Conservation (phyloP, 2,888 invertebrate genomes). For the Molorchus minor region DNA sequence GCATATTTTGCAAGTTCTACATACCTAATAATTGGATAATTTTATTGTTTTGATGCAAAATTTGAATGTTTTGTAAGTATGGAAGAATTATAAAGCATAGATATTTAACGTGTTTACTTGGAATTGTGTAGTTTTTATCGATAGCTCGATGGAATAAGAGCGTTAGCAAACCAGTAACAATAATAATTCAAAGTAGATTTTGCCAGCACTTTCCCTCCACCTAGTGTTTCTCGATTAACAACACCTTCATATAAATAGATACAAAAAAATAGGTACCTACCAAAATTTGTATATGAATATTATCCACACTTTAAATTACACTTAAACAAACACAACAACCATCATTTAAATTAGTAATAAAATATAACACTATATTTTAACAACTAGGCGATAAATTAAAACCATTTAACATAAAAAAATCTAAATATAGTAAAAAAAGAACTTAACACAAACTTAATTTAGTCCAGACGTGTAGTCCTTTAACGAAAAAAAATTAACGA, state of each 20-base stretch:
- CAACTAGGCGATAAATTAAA: slow-evolving; percentile 26
- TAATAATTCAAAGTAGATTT: slow-evolving; percentile 20
- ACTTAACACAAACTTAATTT: slow-evolving; percentile 45
- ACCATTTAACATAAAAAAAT: slow-evolving; percentile 32
- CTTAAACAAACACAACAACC: slow-evolving; percentile 62
- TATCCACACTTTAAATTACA: slow-evolving; percentile 52
- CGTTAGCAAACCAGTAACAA: slow-evolving; percentile 25
- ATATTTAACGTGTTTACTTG: no score
- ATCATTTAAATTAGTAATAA: slow-evolving; percentile 50
- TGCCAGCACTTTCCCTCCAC: slow-evolving; percentile 9
- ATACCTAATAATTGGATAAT: background rate
- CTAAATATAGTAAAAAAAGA: slow-evolving; percentile 39
- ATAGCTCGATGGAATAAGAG: slow-evolving; percentile 2
- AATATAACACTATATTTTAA: slow-evolving; percentile 40
- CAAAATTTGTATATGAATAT: no score
- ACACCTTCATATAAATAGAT: background rate
- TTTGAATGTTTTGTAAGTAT: no score
- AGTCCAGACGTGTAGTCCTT: slow-evolving; percentile 27
- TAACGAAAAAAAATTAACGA: slow-evolving; percentile 46
- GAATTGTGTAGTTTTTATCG: no score
- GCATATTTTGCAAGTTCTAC: background rate
- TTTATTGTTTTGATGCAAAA: background rate
- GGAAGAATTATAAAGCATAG: no score
- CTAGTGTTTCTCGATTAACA: background rate
- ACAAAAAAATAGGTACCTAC: slow-evolving; percentile 50